Conservation (phyloP, 2,797 vertebrate species). For the Masticophis lateralis region DNA sequence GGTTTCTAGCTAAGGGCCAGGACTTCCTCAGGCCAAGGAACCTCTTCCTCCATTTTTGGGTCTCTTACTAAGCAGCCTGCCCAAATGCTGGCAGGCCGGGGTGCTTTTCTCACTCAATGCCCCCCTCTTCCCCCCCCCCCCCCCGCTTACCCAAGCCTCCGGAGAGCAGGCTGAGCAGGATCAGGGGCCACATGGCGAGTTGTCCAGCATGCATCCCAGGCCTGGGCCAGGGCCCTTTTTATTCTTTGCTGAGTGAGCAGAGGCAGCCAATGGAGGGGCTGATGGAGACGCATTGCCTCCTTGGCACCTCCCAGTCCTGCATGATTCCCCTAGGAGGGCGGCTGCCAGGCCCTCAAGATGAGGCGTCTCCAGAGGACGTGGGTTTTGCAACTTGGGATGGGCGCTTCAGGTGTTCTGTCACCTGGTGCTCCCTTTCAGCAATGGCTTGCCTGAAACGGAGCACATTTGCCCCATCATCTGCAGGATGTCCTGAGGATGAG, state of each 20-base stretch:
- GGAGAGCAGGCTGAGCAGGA: background rate
- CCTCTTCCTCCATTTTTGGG: background rate
- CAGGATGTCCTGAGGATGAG: background rate
- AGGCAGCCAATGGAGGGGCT: background rate
- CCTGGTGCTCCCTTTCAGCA: background rate
- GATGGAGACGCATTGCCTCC: background rate
- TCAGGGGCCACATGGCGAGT: background rate
- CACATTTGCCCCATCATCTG: background rate
- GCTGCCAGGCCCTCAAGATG: background rate
- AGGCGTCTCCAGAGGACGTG: background rate
- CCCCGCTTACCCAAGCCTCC: background rate
- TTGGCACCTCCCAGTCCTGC: too few relatives aligned
- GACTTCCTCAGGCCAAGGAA: background rate
- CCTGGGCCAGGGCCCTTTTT: background rate
- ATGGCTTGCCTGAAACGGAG: background rate
- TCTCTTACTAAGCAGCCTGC: background rate
- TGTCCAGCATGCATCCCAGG: background rate
- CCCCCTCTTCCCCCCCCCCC: accelerated
- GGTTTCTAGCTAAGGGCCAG: background rate
- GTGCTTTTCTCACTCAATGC: too few relatives aligned
- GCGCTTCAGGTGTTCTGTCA: background rate
- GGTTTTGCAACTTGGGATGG: background rate
- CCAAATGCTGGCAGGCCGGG: background rate
- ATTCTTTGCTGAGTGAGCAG: background rate
- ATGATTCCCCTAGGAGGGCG: background rate